Evolutionary conservation across 2,888 invertebrate genomes (phyloP), one percentile per base, ranked within the genome.

Genomic region (Leptarthrus brevirostris): DNA sequence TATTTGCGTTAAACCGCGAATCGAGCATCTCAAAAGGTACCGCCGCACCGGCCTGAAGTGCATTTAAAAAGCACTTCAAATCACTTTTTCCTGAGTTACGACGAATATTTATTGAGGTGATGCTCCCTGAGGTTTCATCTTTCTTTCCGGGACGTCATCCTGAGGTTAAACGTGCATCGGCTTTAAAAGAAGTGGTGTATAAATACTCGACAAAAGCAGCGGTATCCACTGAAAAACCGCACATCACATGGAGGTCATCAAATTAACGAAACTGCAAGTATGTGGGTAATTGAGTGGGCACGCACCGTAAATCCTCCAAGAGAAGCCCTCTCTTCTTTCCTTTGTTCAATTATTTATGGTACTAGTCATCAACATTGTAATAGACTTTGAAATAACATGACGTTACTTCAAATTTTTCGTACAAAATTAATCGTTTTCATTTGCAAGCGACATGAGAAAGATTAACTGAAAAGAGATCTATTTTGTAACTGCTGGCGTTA

Each of bases 21-120:
- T 58, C 34, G 44, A 44, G 56, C 18, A 44, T 14, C 72, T 61
- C 72, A 74, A 74, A 73, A 49, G 72, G 52, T 30, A 64, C 74
- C 74, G 72, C 61, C 61, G 44, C 30, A 22, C 44, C 58, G 36
- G 64, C 24, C 22, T 74, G 56, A 54, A 74, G 66, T 66, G 74
- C 66, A 58, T 53, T 75, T 75, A 72, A 75, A 58, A 66, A 58
- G 66, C 73, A 72, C 74, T 75, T 72, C 53, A 75, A 73, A 73
- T 66, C 72, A 75, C 72, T 74, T 74, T 69, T 72, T 66, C 72
- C 66, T 71, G 72, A 74, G 72, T 61, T 66, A 66, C 66, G 72
- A 72, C 70, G 74, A 74, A 74, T 64, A 66, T 66, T 74, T 72
- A 66, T 66, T 64, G 72, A 64, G 74, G 53, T 69, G 69, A 69